A percentile compares a stretch with the other conserved stretches of the same genome.
These are phyloP conservation scores for Caenorhabditis latens DNA, from an alignment of 1,140 invertebrate genomes.

Conservation along the genomic window DNA sequence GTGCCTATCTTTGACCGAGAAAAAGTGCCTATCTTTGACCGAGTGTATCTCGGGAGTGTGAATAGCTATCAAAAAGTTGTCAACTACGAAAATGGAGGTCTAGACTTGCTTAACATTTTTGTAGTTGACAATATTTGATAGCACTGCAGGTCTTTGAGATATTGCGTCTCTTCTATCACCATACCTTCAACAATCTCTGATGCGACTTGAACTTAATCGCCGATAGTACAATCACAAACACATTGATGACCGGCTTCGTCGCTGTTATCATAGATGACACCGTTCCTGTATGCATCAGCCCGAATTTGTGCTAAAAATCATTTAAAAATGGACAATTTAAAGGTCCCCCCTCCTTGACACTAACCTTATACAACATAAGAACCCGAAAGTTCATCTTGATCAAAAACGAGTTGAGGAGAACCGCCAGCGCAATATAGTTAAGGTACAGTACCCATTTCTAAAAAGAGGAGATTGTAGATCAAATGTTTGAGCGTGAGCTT, in stretches of 20 bases:
- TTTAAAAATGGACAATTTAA: not conserved
- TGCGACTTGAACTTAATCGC: constrained; percentile 65
- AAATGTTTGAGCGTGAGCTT: not conserved
- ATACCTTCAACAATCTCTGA: constrained; percentile 67
- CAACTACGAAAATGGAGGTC: no score
- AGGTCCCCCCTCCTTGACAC: not conserved
- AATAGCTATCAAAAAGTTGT: no score
- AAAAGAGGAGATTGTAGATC: not conserved
- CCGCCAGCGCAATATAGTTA: constrained; percentile 26
- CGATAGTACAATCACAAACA: constrained; percentile 68
- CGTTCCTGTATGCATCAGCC: constrained; percentile 71
- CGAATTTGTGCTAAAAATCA: constrained; percentile 64
- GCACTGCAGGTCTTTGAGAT: no score
- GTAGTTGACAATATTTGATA: no score
- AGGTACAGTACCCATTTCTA: constrained; percentile 57
- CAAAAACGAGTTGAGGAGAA: constrained; percentile 61
- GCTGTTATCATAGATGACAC: constrained; percentile 73
- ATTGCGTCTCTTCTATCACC: not conserved
- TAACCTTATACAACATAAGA: constrained; percentile 58
- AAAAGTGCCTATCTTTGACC: no score
- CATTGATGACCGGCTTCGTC: constrained; percentile 72
- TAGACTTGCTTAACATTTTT: no score
- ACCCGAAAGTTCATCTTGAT: constrained; percentile 58
- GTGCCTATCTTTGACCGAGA: no score
- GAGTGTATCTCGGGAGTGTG: no score